phyloP scores from a whole-genome alignment of 92 coral and sea anemone species.

The Scolanthus callimorphus region DNA sequence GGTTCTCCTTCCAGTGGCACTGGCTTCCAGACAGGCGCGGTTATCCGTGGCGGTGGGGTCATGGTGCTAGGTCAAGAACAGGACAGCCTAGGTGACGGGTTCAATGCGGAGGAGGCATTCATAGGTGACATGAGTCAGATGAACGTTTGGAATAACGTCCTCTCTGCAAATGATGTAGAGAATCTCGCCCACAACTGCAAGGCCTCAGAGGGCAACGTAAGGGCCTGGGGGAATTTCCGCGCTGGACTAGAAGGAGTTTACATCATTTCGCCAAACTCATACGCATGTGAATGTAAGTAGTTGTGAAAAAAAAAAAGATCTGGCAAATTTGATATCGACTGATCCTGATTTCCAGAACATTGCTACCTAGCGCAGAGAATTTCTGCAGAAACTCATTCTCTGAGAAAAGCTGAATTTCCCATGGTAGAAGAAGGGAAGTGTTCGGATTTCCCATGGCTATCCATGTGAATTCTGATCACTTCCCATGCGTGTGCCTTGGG shows the following conservation, averaged over 20 bases:
- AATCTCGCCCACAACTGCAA: slow-evolving; percentile 79
- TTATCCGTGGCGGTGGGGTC: slow-evolving; percentile 89
- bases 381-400: too few relatives aligned
- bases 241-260: slow-evolving; percentile 66
- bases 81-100: slow-evolving; percentile 84
- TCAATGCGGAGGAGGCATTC: slow-evolving; percentile 93
- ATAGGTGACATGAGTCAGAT: slow-evolving; percentile 92
- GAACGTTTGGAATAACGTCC: slow-evolving; percentile 74
- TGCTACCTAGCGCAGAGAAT: too few relatives aligned
- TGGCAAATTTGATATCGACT: too few relatives aligned
- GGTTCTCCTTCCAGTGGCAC: too few relatives aligned
- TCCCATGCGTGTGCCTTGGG: too few relatives aligned
- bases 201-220: slow-evolving; percentile 72
- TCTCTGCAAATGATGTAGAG: slow-evolving; percentile 63
- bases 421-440: too few relatives aligned
- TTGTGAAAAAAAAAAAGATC: too few relatives aligned
- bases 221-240: slow-evolving; percentile 90
- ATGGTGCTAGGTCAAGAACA: slow-evolving; percentile 96
- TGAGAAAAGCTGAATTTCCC: too few relatives aligned
- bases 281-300: slow-evolving; percentile 87
- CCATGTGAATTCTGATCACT: too few relatives aligned
- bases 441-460: too few relatives aligned
- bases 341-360: too few relatives aligned
- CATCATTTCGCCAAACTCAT: slow-evolving; percentile 54
- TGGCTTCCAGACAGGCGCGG: slow-evolving; percentile 75